Evolutionary conservation across 2,888 invertebrate species (phyloP).

Genomic region (Cephus spinipes): DNA sequence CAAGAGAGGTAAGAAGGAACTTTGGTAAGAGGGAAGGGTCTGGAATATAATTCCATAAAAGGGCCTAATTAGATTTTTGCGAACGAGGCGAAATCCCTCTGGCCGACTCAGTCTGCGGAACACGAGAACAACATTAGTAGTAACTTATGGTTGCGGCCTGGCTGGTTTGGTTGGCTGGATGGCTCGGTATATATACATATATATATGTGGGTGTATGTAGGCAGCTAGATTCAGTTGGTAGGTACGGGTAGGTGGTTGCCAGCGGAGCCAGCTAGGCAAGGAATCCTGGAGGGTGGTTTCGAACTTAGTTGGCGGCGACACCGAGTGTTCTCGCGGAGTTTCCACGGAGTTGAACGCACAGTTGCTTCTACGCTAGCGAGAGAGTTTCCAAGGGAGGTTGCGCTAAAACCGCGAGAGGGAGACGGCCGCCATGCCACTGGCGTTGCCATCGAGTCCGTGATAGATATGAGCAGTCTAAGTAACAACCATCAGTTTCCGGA

Average conservation of each 20-base stretch:
- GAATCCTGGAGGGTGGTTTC: conserved; percentile 38
- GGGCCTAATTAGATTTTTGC: conserved; percentile 43
- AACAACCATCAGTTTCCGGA: conserved; percentile 56
- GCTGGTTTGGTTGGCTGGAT: conserved; percentile 26
- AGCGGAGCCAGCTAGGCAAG: conserved; percentile 39
- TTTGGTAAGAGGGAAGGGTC: neutral
- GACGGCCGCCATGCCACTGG: conserved; percentile 10
- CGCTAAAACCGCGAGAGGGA: conserved; percentile 41
- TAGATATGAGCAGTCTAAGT: conserved; percentile 50
- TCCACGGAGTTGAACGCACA: conserved; percentile 35
- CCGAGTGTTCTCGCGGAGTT: conserved; percentile 54
- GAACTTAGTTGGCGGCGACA: conserved; percentile 62
- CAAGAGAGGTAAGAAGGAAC: neutral
- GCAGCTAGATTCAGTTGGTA: neutral
- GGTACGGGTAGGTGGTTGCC: conserved; percentile 39
- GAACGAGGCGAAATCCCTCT: conserved; percentile 30
- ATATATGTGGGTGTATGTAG: neutral
- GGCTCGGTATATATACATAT: conserved; percentile 8
- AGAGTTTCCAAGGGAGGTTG: conserved; percentile 42
- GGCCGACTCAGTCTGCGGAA: conserved; percentile 43
- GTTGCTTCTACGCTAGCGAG: conserved; percentile 23
- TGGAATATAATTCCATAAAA: conserved; percentile 30
- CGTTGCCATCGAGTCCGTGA: conserved; percentile 4
- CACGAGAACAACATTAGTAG: conserved; percentile 65
- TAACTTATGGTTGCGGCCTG: conserved; percentile 63